Conservation (phyloP, 2,888 invertebrate species). For the Andrena marginata region DNA sequence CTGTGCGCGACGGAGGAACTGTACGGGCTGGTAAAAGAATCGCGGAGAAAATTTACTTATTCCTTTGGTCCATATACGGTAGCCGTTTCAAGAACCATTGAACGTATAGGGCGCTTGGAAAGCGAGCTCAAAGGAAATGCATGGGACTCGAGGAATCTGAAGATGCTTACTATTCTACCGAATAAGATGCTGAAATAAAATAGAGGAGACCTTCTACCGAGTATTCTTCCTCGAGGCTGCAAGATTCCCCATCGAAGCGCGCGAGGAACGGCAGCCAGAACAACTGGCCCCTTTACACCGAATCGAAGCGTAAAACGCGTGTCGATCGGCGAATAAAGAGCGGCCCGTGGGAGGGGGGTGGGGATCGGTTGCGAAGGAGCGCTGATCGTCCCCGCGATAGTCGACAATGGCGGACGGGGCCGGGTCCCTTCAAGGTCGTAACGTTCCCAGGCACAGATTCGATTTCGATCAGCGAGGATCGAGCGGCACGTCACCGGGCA, state of each 20-base stretch:
- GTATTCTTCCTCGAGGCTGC: background rate
- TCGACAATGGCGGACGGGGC: slow-evolving; percentile 1
- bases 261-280: background rate
- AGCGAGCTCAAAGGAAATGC: no score
- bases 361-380: background rate
- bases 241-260: background rate
- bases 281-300: slow-evolving; percentile 3
- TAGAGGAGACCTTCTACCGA: background rate
- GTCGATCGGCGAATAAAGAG: slow-evolving; percentile 26
- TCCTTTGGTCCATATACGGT: no score
- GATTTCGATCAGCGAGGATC: slow-evolving; percentile 59
- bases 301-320: slow-evolving; percentile 12
- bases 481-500: slow-evolving; percentile 18
- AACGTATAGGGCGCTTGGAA: no score
- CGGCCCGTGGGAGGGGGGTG: no score
- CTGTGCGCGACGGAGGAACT: no score
- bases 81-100: no score
- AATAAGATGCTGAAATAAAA: background rate
- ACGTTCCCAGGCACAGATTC: slow-evolving; percentile 46
- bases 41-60: no score
- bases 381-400: slow-evolving; percentile 35
- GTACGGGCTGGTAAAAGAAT: no score
- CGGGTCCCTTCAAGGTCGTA: slow-evolving; percentile 42
- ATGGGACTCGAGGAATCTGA: no score
- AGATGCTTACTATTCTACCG: no score